Evolutionary conservation across 1,140 invertebrate species (phyloP).

Genomic region (Procambarus clarkii): DNA sequence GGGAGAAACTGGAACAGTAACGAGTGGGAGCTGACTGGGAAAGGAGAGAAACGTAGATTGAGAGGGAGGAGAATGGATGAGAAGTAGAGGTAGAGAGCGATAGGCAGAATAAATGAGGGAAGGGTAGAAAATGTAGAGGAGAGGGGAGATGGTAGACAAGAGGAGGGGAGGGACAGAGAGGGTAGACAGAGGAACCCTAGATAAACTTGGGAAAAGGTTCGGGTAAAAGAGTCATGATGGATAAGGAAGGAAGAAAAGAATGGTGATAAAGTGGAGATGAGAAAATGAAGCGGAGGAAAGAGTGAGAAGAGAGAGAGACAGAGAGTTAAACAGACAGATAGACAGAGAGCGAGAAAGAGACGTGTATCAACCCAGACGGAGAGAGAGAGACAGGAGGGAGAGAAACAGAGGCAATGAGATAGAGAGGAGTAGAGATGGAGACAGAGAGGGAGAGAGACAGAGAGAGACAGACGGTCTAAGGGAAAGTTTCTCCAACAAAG

Average conservation of each 20-base stretch:
- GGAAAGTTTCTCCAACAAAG: too few relatives aligned
- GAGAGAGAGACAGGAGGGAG: background rate
- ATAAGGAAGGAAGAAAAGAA: too few relatives aligned
- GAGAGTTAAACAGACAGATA: background rate
- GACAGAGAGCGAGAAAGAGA: background rate
- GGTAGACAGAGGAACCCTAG: background rate
- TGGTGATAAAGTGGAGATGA: too few relatives aligned
- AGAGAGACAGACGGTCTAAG: too few relatives aligned
- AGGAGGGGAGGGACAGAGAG: background rate
- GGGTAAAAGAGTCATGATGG: too few relatives aligned
- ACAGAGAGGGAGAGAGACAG: background rate
- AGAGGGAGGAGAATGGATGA: background rate
- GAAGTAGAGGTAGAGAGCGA: background rate
- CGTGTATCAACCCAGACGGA: background rate
- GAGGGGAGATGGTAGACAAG: background rate
- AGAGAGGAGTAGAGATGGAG: background rate
- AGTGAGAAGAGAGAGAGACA: background rate
- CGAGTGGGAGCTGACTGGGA: background rate
- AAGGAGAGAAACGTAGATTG: background rate
- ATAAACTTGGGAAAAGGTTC: too few relatives aligned
- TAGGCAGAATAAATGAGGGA: background rate
- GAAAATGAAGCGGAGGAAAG: background rate
- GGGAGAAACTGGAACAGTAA: background rate
- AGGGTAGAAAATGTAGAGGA: background rate
- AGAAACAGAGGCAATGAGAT: background rate